A percentile compares a stretch with the other conserved stretches of the same genome.
Evolutionary conservation across 2,113 vertebrate species (phyloP).

Genomic region (Hoplias malabaricus): DNA sequence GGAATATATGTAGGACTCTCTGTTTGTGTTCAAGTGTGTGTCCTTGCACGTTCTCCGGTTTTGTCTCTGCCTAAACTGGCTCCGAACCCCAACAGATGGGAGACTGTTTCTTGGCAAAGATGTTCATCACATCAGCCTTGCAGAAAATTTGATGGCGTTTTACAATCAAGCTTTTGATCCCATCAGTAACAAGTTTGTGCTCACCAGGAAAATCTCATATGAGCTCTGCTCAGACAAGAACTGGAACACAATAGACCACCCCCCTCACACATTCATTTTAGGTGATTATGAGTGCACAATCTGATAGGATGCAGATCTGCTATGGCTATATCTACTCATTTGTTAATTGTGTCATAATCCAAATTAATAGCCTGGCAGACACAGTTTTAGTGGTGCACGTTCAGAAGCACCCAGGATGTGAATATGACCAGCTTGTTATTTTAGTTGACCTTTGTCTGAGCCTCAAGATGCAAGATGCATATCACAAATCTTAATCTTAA

Average conservation of each 20-base stretch:
- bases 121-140: constrained; percentile 17
- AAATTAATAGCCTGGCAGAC: background rate
- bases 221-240: background rate
- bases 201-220: background rate
- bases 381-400: background rate
- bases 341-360: constrained; percentile 23
- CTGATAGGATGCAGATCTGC: background rate
- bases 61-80: constrained; percentile 12
- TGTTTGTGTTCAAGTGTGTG: background rate
- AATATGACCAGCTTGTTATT: background rate
- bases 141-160: constrained; percentile 20
- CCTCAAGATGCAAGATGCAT: no score
- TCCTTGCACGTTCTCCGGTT: background rate
- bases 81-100: constrained; percentile 35
- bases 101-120: constrained; percentile 19
- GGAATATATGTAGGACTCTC: background rate
- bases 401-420: background rate
- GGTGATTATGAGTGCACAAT: background rate
- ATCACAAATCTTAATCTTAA: no score
- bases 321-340: constrained; percentile 6
- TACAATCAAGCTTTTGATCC: constrained; percentile 21
- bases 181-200: background rate
- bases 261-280: background rate
- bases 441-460: no score
- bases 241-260: background rate